Evolutionary conservation across 2,113 vertebrate species (phyloP), one percentile per base, ranked within the genome.

Genomic region (Meleagris gallopavo): DNA sequence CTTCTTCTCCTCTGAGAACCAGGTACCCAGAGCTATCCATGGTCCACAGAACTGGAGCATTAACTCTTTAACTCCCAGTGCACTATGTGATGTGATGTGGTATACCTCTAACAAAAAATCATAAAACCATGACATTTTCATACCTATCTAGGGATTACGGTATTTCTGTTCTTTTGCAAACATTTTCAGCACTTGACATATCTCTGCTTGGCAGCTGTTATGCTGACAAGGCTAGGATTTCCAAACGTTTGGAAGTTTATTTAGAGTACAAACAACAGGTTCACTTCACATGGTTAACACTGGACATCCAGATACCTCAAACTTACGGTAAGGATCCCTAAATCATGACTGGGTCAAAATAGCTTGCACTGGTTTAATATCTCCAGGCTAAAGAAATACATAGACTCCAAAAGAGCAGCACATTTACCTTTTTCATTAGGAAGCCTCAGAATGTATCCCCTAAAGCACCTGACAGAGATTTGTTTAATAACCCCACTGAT

Each of bases 111-210:
- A 46, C 19, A 46, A 46, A 20, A 46, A 46, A 20, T 46, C 45
- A 46, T 46, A 20, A 46, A 46, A 46, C 16, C 43, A 43, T 43
- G 43, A 43, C 43, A 43, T 18, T 43, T 89, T 90, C 60, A 62
- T 41, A 58, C 41, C 50, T 92, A 21, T 72, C 84, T 85, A 29
- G 74, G 48, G 78, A 6, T 70, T 95, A 61, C 40, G 72, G 4
- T 58, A 69, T 75, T 89, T 83, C 91, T 88, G 17, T 41, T 43
- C 41, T 85, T 94, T 76, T 72, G 13, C 54, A 89, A 82, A 76
- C n/a, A 2, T 61, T 70, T 69, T 81, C 52, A 82, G 52, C 32
- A 2, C 38, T 38, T 40, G 16, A 93, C 41, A 27, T 50, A 27
- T 32, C 69, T 81, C 38, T 2, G 0, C 29, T 65, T 74, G 27